These are phyloP conservation scores for Drosophila willistoni DNA, from an alignment of 1,140 invertebrate genomes.

Conservation along the genomic window DNA sequence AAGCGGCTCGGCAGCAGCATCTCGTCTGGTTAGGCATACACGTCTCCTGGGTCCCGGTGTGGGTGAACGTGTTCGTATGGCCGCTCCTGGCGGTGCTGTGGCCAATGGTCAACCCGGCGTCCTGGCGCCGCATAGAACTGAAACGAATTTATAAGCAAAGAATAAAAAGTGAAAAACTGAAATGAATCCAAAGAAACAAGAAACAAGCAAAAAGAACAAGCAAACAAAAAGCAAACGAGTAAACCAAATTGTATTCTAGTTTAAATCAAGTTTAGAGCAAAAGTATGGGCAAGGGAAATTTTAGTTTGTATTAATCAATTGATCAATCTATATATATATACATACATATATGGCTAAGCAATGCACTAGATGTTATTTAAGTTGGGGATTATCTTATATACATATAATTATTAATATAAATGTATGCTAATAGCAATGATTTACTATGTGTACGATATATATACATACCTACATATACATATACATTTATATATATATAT, in stretches of 20 bases:
- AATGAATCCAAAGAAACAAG: background rate
- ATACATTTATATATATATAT: slow-evolving; percentile 7
- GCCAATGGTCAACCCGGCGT: slow-evolving; percentile 27
- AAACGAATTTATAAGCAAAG: slow-evolving; percentile 82
- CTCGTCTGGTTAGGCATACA: slow-evolving; percentile 48
- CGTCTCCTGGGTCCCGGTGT: slow-evolving; percentile 70
- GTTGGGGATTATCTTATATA: slow-evolving; percentile 19
- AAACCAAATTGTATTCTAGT: slow-evolving; percentile 79
- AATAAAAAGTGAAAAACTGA: background rate
- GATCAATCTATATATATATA: slow-evolving; percentile 1
- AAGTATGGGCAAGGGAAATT: slow-evolving; percentile 7
- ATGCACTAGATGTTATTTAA: slow-evolving; percentile 48
- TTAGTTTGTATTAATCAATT: slow-evolving; percentile 32
- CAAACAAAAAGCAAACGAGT: background rate
- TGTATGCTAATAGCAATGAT: slow-evolving; percentile 42
- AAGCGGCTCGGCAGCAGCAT: background rate
- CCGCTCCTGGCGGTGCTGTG: slow-evolving; percentile 60
- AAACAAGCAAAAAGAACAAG: no score
- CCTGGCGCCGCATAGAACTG: slow-evolving; percentile 79
- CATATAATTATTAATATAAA: slow-evolving; percentile 12
- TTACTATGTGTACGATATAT: slow-evolving; percentile 58
- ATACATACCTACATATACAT: slow-evolving; percentile 21
- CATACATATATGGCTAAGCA: slow-evolving; percentile 40
- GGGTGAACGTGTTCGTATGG: slow-evolving; percentile 71
- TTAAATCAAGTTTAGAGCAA: slow-evolving; percentile 47